Evolutionary conservation across 1,140 invertebrate genomes (phyloP).

Genomic region (Venustaconcha ellipsiformis): DNA sequence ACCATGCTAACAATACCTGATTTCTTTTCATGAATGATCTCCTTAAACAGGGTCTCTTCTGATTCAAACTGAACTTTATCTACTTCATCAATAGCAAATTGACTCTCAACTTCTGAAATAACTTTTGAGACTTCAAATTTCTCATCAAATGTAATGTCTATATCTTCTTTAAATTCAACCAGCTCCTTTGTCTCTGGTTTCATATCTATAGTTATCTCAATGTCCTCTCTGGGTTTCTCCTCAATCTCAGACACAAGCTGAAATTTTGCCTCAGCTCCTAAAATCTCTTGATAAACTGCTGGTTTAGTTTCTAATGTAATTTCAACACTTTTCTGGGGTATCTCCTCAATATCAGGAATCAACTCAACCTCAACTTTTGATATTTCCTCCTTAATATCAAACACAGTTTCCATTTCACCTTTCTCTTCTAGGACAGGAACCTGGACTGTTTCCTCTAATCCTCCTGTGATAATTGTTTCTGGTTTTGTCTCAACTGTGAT

Average conservation of each 20-base stretch:
- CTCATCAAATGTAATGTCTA: background rate
- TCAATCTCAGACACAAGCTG: conserved; percentile 21
- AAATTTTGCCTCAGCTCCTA: conserved; percentile 20
- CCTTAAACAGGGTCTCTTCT: background rate
- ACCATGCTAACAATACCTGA: background rate
- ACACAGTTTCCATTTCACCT: conserved; percentile 15
- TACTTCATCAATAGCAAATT: conserved; percentile 1
- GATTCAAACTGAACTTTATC: background rate
- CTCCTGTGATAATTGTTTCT: conserved; percentile 27
- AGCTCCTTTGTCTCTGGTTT: background rate
- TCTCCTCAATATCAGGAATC: conserved; percentile 8
- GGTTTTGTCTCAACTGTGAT: conserved; percentile 15
- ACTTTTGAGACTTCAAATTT: conserved; percentile 2
- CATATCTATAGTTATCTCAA: background rate
- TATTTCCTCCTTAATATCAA: conserved; percentile 14
- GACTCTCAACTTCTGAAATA: conserved; percentile 8
- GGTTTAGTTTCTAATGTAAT: conserved; percentile 5
- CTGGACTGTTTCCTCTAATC: too few species aligned
- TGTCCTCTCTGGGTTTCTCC: conserved; percentile 20
- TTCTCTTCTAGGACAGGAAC: conserved; percentile 4
- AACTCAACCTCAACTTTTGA: conserved; percentile 20
- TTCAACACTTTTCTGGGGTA: conserved; percentile 3
- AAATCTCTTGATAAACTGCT: conserved; percentile 1
- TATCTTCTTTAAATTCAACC: background rate
- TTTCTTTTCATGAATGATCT: background rate